Evolutionary conservation across 2,113 vertebrate genomes (phyloP), one percentile per base, ranked within the genome.

Genomic region (Plecotus auritus): DNA sequence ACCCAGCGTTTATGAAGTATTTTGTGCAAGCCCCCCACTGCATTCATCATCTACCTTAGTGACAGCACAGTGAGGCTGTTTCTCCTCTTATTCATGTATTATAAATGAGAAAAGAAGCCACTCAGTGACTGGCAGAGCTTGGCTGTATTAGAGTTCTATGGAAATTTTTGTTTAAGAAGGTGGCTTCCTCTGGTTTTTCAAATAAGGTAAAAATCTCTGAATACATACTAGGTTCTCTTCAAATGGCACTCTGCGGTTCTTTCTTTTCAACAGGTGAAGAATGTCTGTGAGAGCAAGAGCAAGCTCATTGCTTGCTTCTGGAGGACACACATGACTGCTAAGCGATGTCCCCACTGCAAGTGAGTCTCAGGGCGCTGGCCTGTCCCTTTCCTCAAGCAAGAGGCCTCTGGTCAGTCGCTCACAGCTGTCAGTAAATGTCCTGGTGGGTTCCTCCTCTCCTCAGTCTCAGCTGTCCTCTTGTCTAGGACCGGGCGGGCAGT

Each of bases 281-380:
- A 99, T 22, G 98, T 99, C 0, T 99, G 99, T 54, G 99, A 99
- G 69, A 99, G 98, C 97, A 99, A 98, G 95, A 97, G 95, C 97
- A 99, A 97, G 78, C 97, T 99, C 91, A 98, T 99, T 23, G 96
- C 97, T 23, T 78, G 98, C 28, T 99, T 99, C 96, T 99, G 99
- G 99, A 99, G 95, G 97, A 23, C 78, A 14, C 98, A 99, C 1
- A 99, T 99, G 99, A 85, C 32, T 18, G 95, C 98, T 4, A 99
- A 98, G 97, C 99, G 98, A 91, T 99, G 99, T 88, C 98, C 99
- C 13, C 97, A 99, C 94, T 99, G 99, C 99, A 98, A 98, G 99
- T 99, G 97, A 99, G 99, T 98, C 30, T 54, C 17, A 0, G 78
- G 64, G 70, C 22, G 6, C 28, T 23, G 35, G 18, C 51, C 59